phyloP scores from a whole-genome alignment of 1,140 invertebrate species.

The Tribolium castaneum region DNA sequence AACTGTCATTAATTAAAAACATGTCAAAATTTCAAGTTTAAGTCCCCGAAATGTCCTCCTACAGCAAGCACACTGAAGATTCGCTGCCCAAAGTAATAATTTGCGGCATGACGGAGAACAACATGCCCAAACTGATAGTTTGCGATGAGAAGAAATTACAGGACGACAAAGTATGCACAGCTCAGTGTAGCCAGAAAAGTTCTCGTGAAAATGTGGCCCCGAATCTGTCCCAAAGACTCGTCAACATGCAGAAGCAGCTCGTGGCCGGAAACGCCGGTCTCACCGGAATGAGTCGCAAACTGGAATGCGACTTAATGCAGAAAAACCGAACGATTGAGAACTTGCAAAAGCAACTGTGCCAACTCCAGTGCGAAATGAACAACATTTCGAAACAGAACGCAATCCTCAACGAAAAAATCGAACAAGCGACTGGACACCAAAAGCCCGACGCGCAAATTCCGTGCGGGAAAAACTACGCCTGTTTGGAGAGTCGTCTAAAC shows the following conservation, averaged over 20 bases:
- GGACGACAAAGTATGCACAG: neutral
- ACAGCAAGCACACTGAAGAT: neutral
- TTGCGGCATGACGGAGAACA: constrained; percentile 2
- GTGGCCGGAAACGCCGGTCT: neutral
- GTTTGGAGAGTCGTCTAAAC: neutral
- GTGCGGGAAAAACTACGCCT: neutral
- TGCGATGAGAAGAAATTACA: neutral
- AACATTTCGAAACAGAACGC: neutral
- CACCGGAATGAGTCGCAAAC: neutral
- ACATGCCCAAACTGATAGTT: neutral
- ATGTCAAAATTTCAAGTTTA: constrained; percentile 5
- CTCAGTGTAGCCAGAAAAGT: neutral
- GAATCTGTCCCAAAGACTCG: neutral
- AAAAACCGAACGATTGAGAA: constrained; percentile 1
- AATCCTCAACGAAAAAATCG: neutral
- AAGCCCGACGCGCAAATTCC: neutral
- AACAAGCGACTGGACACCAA: neutral
- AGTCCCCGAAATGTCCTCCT: neutral
- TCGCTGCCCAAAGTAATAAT: neutral
- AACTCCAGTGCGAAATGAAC: neutral
- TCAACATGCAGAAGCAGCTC: neutral
- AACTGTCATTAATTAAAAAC: neutral
- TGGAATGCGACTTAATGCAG: neutral
- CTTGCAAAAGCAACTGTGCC: neutral
- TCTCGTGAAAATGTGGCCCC: neutral